These are phyloP conservation scores for Leptinotarsa haldemani DNA, from an alignment of 2,888 invertebrate species.

Conservation along the genomic window DNA sequence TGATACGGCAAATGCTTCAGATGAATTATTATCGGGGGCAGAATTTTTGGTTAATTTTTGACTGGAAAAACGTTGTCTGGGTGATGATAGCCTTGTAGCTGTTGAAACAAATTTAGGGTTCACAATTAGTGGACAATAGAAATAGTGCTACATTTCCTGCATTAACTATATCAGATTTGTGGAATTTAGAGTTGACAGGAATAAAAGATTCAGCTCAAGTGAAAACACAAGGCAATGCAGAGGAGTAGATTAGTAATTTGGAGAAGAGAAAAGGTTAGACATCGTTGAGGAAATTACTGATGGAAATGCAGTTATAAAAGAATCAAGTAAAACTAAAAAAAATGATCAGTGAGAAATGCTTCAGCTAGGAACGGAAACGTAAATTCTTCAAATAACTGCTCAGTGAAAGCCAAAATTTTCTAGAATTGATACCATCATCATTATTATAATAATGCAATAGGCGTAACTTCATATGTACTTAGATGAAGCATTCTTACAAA, in stretches of 20 bases:
- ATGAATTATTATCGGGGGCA: slow-evolving; percentile 12
- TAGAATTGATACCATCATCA: no score
- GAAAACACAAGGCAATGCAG: not conserved
- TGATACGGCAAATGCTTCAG: slow-evolving; percentile 5
- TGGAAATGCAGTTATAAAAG: no score
- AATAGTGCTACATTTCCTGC: slow-evolving; percentile 8
- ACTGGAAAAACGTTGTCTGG: slow-evolving; percentile 8
- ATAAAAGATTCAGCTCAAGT: slow-evolving; percentile 12
- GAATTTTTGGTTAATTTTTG: slow-evolving; percentile 20
- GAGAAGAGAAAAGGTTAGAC: no score
- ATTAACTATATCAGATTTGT: not conserved
- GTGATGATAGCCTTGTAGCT: slow-evolving; percentile 14
- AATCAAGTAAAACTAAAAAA: no score
- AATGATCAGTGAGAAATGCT: no score
- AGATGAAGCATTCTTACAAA: not conserved
- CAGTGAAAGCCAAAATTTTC: no score
- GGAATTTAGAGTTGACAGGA: slow-evolving; percentile 9
- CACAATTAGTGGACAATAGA: not conserved
- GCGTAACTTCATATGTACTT: not conserved
- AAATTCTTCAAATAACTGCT: no score
- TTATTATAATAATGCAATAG: no score
- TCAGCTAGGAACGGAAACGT: no score
- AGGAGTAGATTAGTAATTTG: no score
- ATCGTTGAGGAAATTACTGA: not conserved
- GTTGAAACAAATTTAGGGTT: slow-evolving; percentile 14